Evolutionary conservation across 2,113 vertebrate species (phyloP), one percentile per base, ranked within the genome.

Genomic region (Myotis lucifugus): DNA sequence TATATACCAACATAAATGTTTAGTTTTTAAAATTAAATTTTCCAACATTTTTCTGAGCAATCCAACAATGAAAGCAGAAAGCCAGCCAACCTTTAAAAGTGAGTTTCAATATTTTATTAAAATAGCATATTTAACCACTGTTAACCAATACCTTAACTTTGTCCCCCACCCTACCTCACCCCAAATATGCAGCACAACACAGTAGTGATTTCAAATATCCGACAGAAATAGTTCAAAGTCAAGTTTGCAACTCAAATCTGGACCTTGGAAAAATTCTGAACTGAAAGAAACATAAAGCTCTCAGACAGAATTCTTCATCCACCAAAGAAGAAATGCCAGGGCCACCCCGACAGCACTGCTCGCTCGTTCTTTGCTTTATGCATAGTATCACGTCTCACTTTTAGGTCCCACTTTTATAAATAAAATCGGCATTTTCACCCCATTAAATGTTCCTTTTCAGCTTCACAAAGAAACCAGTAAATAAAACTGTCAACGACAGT

Each of bases 71-170:
- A 86, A 90, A 64, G 86, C 19, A 73, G 97, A 91, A 92, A 84
- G 86, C 27, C 72, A 84, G 85, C 21, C 69, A 40, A 29, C 2
- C 32, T 96, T 89, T 96, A 97, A 96, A 70, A 88, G 1, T 69
- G 96, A 97, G 92, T 98, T 98, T 98, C 97, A 97, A 96, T 99
- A 98, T 99, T 99, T 99, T 99, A 99, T 99, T 99, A 99, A 99
- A 99, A 99, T 99, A 99, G 98, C 98, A 98, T 99, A 98, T 99
- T 98, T 98, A 98, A 98, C 98, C 98, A 99, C 97, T 98, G 98
- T 98, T 99, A 98, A 98, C 98, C 98, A 98, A 98, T 98, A 98
- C 95, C 97, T 98, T 98, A 98, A 98, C 98, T 97, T 97, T 96
- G 92, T 81, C 27, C 40, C 96, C 95, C 66, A 77, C 97, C 52